A percentile compares a stretch with the other conserved stretches of the same genome.
Conservation (phyloP, 1,140 invertebrate genomes). For the Colletes gigas region DNA sequence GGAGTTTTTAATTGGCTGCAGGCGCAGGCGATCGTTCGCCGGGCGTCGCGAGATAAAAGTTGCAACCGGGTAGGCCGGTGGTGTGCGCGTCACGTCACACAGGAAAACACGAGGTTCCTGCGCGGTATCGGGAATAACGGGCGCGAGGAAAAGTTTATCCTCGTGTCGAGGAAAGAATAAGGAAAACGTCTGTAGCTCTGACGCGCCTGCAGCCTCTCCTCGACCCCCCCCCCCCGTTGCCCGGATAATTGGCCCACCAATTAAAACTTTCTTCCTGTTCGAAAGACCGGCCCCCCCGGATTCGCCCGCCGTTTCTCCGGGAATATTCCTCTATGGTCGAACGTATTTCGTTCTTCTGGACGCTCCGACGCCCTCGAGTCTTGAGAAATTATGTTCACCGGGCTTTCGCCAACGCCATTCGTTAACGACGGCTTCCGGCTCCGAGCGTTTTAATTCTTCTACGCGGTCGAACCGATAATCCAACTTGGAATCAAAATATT, state of each 20-base stretch:
- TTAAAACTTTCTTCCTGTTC: conserved; percentile 56
- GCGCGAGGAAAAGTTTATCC: conserved; percentile 37
- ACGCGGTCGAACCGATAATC: too few species aligned
- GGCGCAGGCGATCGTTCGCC: not conserved
- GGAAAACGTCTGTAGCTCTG: conserved; percentile 17
- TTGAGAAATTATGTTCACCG: not conserved
- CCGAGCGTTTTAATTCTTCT: too few species aligned
- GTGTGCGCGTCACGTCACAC: not conserved
- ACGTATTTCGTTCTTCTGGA: conserved; percentile 10
- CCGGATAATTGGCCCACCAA: conserved; percentile 59
- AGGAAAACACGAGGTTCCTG: not conserved
- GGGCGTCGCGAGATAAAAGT: not conserved
- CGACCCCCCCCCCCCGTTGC: not conserved
- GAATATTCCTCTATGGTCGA: conserved; percentile 32
- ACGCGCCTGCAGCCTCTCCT: not conserved
- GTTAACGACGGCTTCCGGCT: too few species aligned
- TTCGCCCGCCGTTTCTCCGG: conserved; percentile 33
- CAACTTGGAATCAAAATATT: too few species aligned
- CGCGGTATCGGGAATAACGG: not conserved
- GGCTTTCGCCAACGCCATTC: not conserved
- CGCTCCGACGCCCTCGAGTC: not conserved
- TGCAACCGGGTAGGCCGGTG: too few species aligned
- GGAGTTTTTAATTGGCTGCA: conserved; percentile 17
- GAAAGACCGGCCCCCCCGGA: not conserved
- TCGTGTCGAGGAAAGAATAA: conserved; percentile 34